Percentiles rank a stretch among this genome's conserved stretches.
phyloP scores from a whole-genome alignment of 1,140 invertebrate genomes.

The Drosophila pandora region DNA sequence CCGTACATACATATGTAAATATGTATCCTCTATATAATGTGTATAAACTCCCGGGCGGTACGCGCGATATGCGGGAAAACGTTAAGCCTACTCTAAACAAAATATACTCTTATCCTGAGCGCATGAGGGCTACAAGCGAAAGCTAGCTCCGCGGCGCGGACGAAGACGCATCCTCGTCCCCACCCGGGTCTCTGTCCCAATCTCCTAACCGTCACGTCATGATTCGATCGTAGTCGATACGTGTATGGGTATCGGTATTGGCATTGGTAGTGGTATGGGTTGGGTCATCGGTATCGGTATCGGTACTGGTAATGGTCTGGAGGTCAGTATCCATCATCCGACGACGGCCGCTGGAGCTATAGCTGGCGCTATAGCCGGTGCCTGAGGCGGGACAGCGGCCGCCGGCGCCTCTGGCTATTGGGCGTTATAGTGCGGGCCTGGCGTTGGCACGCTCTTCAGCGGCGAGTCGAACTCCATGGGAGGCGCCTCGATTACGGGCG shows the following conservation, averaged over 20 bases:
- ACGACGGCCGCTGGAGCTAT: conserved; percentile 36
- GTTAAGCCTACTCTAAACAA: conserved; percentile 7
- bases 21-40: conserved; percentile 1
- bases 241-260: neutral
- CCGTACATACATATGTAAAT: conserved; percentile 35
- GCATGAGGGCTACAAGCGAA: neutral
- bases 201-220: neutral
- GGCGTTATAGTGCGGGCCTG: conserved; percentile 87
- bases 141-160: neutral
- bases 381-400: conserved; percentile 17
- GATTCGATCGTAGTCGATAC: neutral
- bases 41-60: neutral
- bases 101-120: conserved; percentile 8
- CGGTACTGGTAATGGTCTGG: neutral
- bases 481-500: conserved; percentile 84
- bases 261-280: neutral
- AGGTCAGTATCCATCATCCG: conserved; percentile 23
- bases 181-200: neutral
- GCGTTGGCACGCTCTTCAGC: conserved; percentile 93
- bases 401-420: conserved; percentile 60
- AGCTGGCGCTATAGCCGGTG: conserved; percentile 10
- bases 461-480: conserved; percentile 87
- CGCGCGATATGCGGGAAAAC: neutral
- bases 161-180: neutral
- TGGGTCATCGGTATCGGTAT: neutral